A percentile compares a stretch with the other conserved stretches of the same genome.
Evolutionary conservation across 2,113 vertebrate genomes (phyloP).

Genomic region (Noturus placidus): DNA sequence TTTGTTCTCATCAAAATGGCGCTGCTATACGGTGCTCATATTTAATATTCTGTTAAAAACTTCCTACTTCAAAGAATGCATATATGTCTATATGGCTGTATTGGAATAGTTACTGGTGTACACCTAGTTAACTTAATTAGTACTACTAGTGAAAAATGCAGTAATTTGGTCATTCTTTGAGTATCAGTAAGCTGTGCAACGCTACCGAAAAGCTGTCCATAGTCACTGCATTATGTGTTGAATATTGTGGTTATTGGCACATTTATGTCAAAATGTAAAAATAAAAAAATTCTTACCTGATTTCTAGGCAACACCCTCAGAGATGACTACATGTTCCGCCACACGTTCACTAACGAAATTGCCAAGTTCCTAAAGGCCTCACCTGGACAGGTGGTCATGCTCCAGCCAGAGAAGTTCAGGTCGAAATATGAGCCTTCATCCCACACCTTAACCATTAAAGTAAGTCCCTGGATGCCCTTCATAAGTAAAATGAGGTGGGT

Average conservation of each 20-base stretch:
- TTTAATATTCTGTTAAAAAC: not conserved
- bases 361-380: slow-evolving; percentile 81
- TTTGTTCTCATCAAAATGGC: not conserved
- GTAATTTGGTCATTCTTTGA: not conserved
- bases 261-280: not conserved
- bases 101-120: not conserved
- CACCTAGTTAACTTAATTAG: not conserved
- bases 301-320: slow-evolving; percentile 83
- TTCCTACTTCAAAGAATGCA: not conserved
- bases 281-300: not conserved
- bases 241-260: not conserved
- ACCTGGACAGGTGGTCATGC: slow-evolving; percentile 78
- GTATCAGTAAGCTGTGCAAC: not conserved
- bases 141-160: not conserved
- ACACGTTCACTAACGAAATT: slow-evolving; percentile 85
- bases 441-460: slow-evolving; percentile 76
- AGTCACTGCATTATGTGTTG: not conserved
- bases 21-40: not conserved
- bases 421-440: slow-evolving; percentile 84
- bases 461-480: slow-evolving; percentile 54
- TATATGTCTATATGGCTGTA: not conserved
- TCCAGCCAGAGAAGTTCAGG: slow-evolving; percentile 90
- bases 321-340: slow-evolving; percentile 91
- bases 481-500: no score
- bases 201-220: not conserved